A percentile compares a stretch with the other conserved stretches of the same genome.
Conservation (phyloP, 2,797 vertebrate genomes). For the Rhinatrema bivittatum region DNA sequence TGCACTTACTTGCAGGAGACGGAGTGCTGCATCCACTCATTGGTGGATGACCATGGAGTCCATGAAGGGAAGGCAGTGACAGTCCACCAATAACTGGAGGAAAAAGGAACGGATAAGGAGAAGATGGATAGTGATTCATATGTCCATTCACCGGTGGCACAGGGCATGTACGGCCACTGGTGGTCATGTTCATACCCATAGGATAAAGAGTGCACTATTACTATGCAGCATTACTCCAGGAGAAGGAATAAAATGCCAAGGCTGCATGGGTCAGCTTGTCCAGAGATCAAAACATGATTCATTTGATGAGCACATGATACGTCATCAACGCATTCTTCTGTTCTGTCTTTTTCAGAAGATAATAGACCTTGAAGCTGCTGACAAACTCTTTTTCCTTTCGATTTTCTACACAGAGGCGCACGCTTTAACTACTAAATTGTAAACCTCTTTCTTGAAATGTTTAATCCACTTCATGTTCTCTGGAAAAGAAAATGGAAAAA, state of each 20-base stretch:
- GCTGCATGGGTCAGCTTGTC: neutral
- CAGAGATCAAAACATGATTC: slow-evolving; percentile 16
- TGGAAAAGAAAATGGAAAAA: too few species aligned
- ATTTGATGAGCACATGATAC: slow-evolving; percentile 12
- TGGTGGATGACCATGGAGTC: slow-evolving; percentile 69
- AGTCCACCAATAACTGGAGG: slow-evolving; percentile 84
- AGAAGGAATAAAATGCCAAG: slow-evolving; percentile 9
- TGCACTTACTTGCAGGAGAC: slow-evolving; percentile 80
- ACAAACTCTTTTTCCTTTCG: too few species aligned
- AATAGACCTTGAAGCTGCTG: too few species aligned
- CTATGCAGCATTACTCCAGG: slow-evolving; percentile 36
- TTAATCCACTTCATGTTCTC: too few species aligned
- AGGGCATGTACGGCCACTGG: slow-evolving; percentile 69
- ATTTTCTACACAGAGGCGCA: too few species aligned
- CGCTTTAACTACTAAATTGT: too few species aligned
- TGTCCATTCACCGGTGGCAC: slow-evolving; percentile 73
- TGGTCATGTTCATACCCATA: slow-evolving; percentile 75
- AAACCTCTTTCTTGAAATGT: too few species aligned
- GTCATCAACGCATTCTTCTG: slow-evolving; percentile 6
- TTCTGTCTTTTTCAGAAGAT: neutral
- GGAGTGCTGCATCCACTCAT: slow-evolving; percentile 79
- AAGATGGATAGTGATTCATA: slow-evolving; percentile 81
- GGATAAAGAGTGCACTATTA: slow-evolving; percentile 6
- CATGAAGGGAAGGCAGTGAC: slow-evolving; percentile 68
- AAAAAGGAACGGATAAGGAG: slow-evolving; percentile 81